Evolutionary conservation across 2,888 invertebrate genomes (phyloP), one percentile per base, ranked within the genome.

Genomic region (Nephrotoma appendiculata): DNA sequence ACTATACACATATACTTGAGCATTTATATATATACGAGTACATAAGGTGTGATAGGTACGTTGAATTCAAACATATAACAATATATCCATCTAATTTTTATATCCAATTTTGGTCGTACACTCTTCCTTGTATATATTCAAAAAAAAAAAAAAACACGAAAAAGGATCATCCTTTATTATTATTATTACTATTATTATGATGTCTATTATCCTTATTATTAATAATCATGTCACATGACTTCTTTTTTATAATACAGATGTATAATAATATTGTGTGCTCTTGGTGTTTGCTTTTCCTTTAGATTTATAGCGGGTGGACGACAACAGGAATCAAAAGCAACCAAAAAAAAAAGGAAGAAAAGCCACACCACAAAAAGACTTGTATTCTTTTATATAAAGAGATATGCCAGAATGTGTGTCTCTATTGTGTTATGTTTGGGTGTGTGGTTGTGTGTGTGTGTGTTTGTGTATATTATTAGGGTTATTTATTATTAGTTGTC

Each of bases 131-230:
- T 71, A 71, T 71, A 71, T 71, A 71, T 71, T 31, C 71, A 84
- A 84, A 84, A 84, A 84, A 42, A 84, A 31, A 84, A 84, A 84
- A 84, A 84, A 42, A 84, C 84, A 84, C 43, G 43, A 84, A 84
- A 84, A 84, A 84, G 43, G 84, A 84, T 84, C 84, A 84, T 84
- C 84, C 84, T 84, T 84, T 84, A 84, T 84, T 84, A 84, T 41
- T 84, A 42, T 71, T 71, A 71, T 71, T 71, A 71, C 71, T 71
- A 71, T 71, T 71, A 71, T 71, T 71, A 71, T 71, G 71, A 71
- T 84, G 84, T 42, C 84, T 84, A 84, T 84, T 84, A 84, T 84
- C 42, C 84, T 84, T 42, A 84, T 43, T 41, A 84, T 84, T 84
- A 84, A 84, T 84, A 84, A 84, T 84, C 84, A 84, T 84, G 84